Conservation (phyloP, 2,888 invertebrate species). For the Drosophila mulleri region DNA sequence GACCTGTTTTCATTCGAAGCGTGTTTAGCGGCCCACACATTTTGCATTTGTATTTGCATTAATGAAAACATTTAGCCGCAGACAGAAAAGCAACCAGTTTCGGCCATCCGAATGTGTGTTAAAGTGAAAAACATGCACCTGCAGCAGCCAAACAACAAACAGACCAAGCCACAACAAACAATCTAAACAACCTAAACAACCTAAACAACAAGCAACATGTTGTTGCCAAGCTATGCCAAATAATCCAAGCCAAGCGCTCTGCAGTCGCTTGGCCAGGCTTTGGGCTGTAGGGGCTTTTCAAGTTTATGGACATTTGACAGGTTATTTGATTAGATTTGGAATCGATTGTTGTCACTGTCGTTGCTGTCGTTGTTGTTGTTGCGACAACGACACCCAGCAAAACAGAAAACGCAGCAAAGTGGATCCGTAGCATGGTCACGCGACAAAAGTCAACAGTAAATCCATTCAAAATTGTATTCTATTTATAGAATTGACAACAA, state of each 20-base stretch:
- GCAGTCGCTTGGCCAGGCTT: constrained; percentile 11
- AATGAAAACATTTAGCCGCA: constrained; percentile 54
- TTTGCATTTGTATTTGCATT: constrained; percentile 44
- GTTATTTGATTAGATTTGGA: constrained; percentile 45
- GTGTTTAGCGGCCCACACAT: constrained; percentile 56
- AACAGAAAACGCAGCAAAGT: neutral
- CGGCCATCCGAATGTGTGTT: constrained; percentile 50
- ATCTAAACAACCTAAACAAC: neutral
- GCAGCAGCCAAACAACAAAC: constrained; percentile 14
- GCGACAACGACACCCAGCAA: no score
- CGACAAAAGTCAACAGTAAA: neutral
- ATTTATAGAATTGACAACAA: constrained; percentile 2
- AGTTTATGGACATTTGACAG: constrained; percentile 54
- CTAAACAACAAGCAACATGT: constrained; percentile 1
- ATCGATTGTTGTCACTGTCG: constrained; percentile 20
- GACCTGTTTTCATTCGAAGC: constrained; percentile 51
- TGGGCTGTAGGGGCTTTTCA: constrained; percentile 35
- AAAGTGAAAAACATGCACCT: constrained; percentile 55
- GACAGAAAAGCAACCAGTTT: constrained; percentile 54
- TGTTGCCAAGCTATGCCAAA: constrained; percentile 17
- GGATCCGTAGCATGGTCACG: neutral
- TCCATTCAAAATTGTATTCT: neutral
- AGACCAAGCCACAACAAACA: neutral
- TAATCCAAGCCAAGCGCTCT: constrained; percentile 17
- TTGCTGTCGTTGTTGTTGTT: constrained; percentile 30